phyloP scores from a whole-genome alignment of 2,113 vertebrate genomes.

The Antennarius striatus region DNA sequence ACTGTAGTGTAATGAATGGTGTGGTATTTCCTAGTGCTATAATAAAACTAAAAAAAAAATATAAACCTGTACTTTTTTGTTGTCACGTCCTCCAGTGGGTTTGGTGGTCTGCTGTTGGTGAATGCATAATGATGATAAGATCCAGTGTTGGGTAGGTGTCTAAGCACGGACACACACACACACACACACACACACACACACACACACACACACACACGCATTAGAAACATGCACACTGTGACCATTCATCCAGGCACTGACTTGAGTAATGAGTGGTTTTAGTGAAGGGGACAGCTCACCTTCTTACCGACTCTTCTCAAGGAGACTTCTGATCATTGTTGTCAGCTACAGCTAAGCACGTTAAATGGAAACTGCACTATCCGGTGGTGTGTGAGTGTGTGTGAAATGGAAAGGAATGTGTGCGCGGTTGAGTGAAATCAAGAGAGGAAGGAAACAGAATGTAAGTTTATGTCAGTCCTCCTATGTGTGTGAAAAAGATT shows the following conservation, averaged over 20 bases:
- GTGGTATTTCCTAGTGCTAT: not conserved
- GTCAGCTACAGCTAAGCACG: slow-evolving; percentile 72
- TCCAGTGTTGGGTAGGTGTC: not conserved
- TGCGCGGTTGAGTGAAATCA: slow-evolving; percentile 23
- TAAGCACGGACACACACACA: too few species aligned
- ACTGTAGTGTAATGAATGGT: too few species aligned
- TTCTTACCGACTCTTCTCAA: slow-evolving; percentile 74
- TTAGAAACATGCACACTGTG: slow-evolving; percentile 38
- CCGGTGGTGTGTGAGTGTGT: slow-evolving; percentile 22
- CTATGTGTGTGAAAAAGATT: slow-evolving; percentile 19
- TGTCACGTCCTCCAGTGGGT: not conserved
- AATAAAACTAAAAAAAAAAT: not conserved
- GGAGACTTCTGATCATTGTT: slow-evolving; percentile 79
- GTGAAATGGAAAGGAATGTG: slow-evolving; percentile 20
- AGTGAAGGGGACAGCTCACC: slow-evolving; percentile 78
- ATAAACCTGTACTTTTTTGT: not conserved
- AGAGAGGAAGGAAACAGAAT: slow-evolving; percentile 8
- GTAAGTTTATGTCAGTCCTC: slow-evolving; percentile 13
- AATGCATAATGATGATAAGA: not conserved
- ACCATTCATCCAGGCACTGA: slow-evolving; percentile 63
- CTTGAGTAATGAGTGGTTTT: slow-evolving; percentile 77
- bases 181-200: not conserved
- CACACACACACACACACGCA: slow-evolving; percentile 35
- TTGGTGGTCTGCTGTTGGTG: not conserved
- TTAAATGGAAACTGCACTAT: slow-evolving; percentile 63